Conservation (phyloP, 2,888 invertebrate species). For the Gymnosoma rotundatum region DNA sequence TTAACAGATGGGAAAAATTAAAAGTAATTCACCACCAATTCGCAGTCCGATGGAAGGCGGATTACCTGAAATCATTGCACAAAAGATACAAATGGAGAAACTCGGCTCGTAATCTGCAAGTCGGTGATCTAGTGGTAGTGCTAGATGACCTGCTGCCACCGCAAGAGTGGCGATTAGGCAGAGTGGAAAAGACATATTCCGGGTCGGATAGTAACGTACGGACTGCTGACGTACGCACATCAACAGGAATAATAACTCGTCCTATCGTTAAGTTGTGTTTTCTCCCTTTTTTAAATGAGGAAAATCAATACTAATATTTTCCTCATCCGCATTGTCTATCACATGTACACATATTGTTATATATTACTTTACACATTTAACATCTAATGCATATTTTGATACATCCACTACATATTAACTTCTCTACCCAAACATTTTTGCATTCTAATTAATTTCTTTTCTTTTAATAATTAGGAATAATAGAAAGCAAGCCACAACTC, state of each 20-base stretch:
- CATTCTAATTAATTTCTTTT: not conserved
- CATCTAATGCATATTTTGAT: not conserved
- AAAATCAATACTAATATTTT: not conserved
- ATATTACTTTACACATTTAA: too few relatives aligned
- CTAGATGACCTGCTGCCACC: not conserved
- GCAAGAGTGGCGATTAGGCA: not conserved
- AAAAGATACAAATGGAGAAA: too few relatives aligned
- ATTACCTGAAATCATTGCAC: too few relatives aligned
- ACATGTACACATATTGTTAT: too few relatives aligned
- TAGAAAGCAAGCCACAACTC: not conserved
- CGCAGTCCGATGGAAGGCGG: too few relatives aligned
- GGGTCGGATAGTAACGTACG: not conserved
- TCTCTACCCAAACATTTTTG: not conserved
- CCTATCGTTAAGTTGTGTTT: slow-evolving; percentile 1
- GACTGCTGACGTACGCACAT: not conserved
- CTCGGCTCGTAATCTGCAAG: not conserved
- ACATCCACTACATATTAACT: too few relatives aligned
- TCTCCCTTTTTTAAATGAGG: not conserved
- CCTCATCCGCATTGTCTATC: too few relatives aligned
- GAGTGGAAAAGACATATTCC: not conserved
- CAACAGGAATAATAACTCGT: not conserved
- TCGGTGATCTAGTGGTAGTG: not conserved
- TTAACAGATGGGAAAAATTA: too few relatives aligned
- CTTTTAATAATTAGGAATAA: not conserved
- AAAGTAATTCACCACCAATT: too few relatives aligned